Evolutionary conservation across 2,888 invertebrate species (phyloP).

Genomic region (Eumacrocentrus americanus): DNA sequence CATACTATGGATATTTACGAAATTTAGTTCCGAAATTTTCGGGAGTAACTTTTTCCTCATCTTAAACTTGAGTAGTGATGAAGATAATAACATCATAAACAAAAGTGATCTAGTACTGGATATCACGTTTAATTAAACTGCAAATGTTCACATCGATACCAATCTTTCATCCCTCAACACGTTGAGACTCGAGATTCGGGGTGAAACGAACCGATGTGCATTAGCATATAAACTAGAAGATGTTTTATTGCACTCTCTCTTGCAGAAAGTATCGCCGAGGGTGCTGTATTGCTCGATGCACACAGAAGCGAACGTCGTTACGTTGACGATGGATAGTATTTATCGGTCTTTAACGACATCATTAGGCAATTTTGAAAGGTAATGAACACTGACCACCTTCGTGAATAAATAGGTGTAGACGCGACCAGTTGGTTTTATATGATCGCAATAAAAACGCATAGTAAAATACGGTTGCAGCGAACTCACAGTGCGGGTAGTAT

Average conservation of each 20-base stretch:
- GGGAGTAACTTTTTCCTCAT: too few species aligned
- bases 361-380: slow-evolving; percentile 36
- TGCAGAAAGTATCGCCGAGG: background rate
- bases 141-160: background rate
- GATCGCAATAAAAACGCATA: background rate
- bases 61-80: background rate
- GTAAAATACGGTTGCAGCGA: background rate
- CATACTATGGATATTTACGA: background rate
- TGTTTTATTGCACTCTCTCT: slow-evolving; percentile 38
- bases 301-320: slow-evolving; percentile 25
- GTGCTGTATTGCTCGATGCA: slow-evolving; percentile 14
- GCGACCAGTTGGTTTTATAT: background rate
- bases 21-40: background rate
- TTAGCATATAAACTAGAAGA: slow-evolving; percentile 47
- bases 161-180: background rate
- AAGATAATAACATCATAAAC: background rate
- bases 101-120: background rate
- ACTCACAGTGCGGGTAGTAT: background rate
- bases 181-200: slow-evolving; percentile 24
- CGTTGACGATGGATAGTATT: slow-evolving; percentile 35
- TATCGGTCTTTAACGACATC: slow-evolving; percentile 43
- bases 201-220: slow-evolving; percentile 33
- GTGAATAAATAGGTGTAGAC: background rate
- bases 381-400: slow-evolving; percentile 26
- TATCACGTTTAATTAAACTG: background rate